phyloP scores from a whole-genome alignment of 92 coral and sea anemone genomes.

The Plumapathes pennacea region DNA sequence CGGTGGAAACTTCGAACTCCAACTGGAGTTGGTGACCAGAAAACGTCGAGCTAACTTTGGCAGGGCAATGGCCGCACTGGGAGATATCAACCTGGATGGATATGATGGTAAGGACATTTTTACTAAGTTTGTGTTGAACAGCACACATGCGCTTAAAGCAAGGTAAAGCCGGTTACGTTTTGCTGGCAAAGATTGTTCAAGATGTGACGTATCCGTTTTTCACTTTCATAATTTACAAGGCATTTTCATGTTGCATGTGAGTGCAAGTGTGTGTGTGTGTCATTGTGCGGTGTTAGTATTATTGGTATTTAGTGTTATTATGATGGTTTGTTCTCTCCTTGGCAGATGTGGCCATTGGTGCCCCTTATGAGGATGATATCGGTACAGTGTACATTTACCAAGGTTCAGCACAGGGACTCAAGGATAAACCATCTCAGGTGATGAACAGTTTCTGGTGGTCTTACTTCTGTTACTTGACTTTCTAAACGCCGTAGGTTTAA shows the following conservation, averaged over 20 bases:
- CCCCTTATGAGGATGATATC: constrained; percentile 74
- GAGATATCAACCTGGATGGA: constrained; percentile 86
- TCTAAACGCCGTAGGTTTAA: too few relatives aligned
- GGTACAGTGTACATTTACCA: constrained; percentile 86
- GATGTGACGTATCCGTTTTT: too few relatives aligned
- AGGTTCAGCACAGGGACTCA: constrained; percentile 70
- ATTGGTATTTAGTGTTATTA: not conserved
- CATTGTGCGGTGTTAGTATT: not conserved
- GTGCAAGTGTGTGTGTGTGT: not conserved
- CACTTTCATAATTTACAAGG: too few relatives aligned
- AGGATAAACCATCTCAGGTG: constrained; percentile 72
- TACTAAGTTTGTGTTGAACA: too few relatives aligned
- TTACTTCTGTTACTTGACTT: too few relatives aligned
- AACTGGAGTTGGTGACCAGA: constrained; percentile 8
- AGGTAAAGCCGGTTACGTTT: too few relatives aligned
- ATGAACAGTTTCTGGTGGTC: too few relatives aligned
- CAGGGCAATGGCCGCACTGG: constrained; percentile 67
- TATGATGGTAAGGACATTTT: constrained; percentile 60
- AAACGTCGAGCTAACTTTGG: constrained; percentile 78
- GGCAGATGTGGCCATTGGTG: constrained; percentile 80
- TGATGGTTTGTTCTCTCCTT: not conserved
- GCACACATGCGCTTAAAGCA: too few relatives aligned
- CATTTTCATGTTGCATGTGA: not conserved
- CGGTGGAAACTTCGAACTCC: constrained; percentile 44
- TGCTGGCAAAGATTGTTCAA: too few relatives aligned